phyloP scores from a whole-genome alignment of 2,113 vertebrate species.

The Myiagra hebetior region DNA sequence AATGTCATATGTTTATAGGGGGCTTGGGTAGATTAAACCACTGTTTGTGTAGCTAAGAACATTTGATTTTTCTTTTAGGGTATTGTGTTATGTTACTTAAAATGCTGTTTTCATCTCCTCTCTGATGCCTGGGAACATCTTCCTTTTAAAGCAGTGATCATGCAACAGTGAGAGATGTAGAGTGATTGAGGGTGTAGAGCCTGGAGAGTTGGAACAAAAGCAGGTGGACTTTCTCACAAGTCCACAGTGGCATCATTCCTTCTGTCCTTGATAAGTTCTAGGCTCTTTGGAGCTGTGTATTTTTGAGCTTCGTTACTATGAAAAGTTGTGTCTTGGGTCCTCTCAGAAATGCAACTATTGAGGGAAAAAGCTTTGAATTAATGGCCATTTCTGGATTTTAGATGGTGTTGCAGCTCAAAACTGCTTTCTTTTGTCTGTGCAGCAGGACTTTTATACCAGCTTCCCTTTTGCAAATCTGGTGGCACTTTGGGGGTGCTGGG shows the following conservation, averaged over 20 bases:
- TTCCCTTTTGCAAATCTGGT: background rate
- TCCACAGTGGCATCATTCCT: background rate
- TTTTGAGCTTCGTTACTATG: background rate
- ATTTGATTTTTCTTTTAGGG: background rate
- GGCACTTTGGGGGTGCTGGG: background rate
- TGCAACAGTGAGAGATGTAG: background rate
- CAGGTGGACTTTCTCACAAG: background rate
- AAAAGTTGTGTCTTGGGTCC: background rate
- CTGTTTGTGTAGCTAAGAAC: background rate
- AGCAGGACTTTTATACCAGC: background rate
- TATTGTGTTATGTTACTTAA: background rate
- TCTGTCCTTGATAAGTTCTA: background rate
- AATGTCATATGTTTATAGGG: background rate
- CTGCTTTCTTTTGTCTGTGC: background rate
- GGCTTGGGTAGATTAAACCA: background rate
- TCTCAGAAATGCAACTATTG: background rate
- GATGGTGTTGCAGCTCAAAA: background rate
- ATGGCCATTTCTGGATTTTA: background rate
- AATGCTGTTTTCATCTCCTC: background rate
- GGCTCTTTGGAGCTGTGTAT: background rate
- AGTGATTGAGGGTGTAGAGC: background rate
- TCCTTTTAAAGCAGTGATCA: background rate
- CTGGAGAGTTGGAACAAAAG: background rate
- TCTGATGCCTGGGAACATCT: background rate
- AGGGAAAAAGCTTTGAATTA: background rate